These are phyloP conservation scores for Apostichopus californicus DNA, from an alignment of 35 echinoderm and acorn worm genomes.

Conservation along the genomic window DNA sequence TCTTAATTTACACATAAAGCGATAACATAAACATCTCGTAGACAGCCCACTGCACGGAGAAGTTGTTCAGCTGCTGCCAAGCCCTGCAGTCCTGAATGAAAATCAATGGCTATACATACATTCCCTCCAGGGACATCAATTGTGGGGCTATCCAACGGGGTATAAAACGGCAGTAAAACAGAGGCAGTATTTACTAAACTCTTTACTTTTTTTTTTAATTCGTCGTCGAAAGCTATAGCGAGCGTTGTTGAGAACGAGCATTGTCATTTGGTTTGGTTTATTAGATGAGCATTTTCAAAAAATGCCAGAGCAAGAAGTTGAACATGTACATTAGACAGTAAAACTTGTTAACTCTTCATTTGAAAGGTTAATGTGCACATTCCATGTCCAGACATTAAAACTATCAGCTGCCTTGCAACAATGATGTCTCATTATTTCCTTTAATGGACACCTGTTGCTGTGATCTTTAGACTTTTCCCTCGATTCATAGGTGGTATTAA, in stretches of 20 bases:
- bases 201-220: background rate
- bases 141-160: slow-evolving; percentile 28
- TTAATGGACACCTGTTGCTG: background rate
- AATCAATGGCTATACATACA: slow-evolving; percentile 49
- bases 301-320: background rate
- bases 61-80: slow-evolving; percentile 39
- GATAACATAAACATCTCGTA: slow-evolving; percentile 46
- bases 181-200: background rate
- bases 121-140: slow-evolving; percentile 41
- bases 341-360: background rate
- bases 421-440: background rate
- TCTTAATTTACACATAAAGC: slow-evolving; percentile 52
- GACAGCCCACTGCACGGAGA: slow-evolving; percentile 27
- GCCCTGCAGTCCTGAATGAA: slow-evolving; percentile 44
- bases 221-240: background rate
- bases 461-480: background rate
- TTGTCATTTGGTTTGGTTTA: too few relatives aligned
- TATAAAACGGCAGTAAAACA: background rate
- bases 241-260: too few relatives aligned
- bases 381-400: background rate
- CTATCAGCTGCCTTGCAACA: background rate
- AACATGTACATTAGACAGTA: background rate
- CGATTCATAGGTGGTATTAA: background rate
- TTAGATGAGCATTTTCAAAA: background rate
- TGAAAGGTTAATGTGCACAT: background rate